These are phyloP conservation scores for Ploceus nigricollis DNA, from an alignment of 2,113 vertebrate genomes.

Conservation along the genomic window DNA sequence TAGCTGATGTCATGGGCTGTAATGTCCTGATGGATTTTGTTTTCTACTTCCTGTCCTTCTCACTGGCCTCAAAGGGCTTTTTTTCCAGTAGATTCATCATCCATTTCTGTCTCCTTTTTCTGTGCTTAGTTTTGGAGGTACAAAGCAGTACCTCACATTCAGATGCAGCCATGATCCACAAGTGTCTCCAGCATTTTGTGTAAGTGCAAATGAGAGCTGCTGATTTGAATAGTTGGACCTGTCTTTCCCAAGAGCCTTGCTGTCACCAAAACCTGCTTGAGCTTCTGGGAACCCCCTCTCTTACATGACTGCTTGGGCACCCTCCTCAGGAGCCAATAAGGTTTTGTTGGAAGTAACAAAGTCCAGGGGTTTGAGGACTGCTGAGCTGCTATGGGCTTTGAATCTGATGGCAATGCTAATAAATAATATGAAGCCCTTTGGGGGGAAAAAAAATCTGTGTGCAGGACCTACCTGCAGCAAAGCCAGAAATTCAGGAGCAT, in stretches of 20 bases:
- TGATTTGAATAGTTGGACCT: not conserved
- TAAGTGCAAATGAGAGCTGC: not conserved
- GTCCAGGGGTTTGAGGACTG: not conserved
- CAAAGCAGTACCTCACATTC: not conserved
- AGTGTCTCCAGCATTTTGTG: not conserved
- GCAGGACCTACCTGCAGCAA: not conserved
- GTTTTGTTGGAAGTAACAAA: not conserved
- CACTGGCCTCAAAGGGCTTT: not conserved
- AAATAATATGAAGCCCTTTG: not conserved
- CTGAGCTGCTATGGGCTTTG: not conserved
- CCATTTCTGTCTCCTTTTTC: not conserved
- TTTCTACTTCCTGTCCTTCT: not conserved
- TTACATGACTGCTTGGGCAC: not conserved
- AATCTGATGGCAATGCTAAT: not conserved
- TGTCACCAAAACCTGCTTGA: not conserved
- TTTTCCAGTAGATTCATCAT: not conserved
- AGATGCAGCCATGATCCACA: not conserved
- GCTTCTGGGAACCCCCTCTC: not conserved
- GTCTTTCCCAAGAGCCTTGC: not conserved
- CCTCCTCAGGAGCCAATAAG: not conserved
- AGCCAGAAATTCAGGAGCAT: not conserved
- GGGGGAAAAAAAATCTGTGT: fast-evolving
- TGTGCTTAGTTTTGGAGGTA: not conserved
- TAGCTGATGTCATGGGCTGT: not conserved
- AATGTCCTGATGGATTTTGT: not conserved